phyloP scores from a whole-genome alignment of 2,113 vertebrate genomes.

The Datnioides undecimradiatus region DNA sequence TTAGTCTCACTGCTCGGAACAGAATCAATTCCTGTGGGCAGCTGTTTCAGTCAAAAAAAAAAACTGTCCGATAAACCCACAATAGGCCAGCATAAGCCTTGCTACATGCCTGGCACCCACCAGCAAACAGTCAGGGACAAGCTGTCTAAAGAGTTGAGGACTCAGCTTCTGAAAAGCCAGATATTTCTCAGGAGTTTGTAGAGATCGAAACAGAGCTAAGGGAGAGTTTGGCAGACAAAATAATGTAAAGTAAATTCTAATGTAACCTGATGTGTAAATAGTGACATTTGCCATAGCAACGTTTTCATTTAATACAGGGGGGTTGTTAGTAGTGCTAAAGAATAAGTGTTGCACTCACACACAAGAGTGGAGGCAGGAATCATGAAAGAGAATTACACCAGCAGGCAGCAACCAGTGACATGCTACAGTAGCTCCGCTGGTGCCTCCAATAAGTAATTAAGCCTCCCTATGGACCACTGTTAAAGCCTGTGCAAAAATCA shows the following conservation, averaged over 20 bases:
- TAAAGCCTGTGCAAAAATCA: background rate
- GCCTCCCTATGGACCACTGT: background rate
- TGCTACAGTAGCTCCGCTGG: background rate
- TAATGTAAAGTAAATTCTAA: too few relatives aligned
- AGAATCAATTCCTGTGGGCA: background rate
- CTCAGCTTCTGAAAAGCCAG: background rate
- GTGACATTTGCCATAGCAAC: background rate
- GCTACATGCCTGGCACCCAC: background rate
- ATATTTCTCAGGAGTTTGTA: background rate
- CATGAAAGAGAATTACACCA: background rate
- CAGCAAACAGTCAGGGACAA: too few relatives aligned
- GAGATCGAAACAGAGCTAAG: background rate
- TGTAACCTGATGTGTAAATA: background rate
- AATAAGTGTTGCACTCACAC: too few relatives aligned
- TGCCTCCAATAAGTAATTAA: constrained; percentile 4
- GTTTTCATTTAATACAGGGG: background rate
- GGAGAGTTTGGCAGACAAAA: too few relatives aligned
- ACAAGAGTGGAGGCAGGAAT: background rate
- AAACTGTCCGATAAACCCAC: background rate
- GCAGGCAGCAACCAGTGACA: background rate
- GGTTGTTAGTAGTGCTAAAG: too few relatives aligned
- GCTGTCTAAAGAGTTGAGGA: background rate
- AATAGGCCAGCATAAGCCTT: too few relatives aligned
- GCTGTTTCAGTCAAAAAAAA: background rate
- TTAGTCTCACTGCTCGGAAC: background rate